Base-by-base conservation (phyloP, 2,113 vertebrate genomes). In the Mirounga angustirostris region DNA sequence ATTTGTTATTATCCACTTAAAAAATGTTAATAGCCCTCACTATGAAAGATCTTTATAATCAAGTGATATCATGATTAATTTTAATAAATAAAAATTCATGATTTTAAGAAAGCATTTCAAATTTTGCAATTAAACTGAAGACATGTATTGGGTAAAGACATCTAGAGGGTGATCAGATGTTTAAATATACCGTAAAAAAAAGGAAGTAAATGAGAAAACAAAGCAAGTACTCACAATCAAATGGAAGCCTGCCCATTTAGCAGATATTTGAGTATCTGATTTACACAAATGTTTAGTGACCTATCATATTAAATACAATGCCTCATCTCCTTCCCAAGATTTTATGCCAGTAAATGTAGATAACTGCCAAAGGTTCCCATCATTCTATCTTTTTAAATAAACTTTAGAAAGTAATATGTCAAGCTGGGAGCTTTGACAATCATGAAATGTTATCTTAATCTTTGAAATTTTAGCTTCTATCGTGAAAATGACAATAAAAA, bases 331-430 rank as follows among this genome's bases (percentile, higher is more conserved):
- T 80, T 89, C 89, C 65, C 79, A 76, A 97, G 26, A 79, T 0
- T 21, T 92, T 93, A 80, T 43, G 87, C 28, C 95, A 98, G 97
- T 88, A 95, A 98, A 86, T 13, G 13, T 61, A 28, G 7, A 50
- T 58, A 81, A 76, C 40, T 97, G 43, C 26, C 58, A n/a, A 91
- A 65, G 69, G 8, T 33, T 89, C 46, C 65, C 46, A 71, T 92
- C 9, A 96, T 61, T 40, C 36, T 96, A 18, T 83, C 65, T 97
- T 96, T 93, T 92, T n/a, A 95, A 61, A 96, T 83, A 87, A 79
- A 95, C 24, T 52, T 80, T 80, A 80, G 95, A 22, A 97, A 7
- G 19, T 74, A 96, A 92, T 30, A 80, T 30, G 74, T 91, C 74
- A 97, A 87, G 43, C 21, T 83, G 11, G 24, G 43, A 97, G 73